A percentile compares a stretch with the other conserved stretches of the same genome.
Conservation (phyloP, 2,797 vertebrate species). For the Pseudomugil gertrudae region DNA sequence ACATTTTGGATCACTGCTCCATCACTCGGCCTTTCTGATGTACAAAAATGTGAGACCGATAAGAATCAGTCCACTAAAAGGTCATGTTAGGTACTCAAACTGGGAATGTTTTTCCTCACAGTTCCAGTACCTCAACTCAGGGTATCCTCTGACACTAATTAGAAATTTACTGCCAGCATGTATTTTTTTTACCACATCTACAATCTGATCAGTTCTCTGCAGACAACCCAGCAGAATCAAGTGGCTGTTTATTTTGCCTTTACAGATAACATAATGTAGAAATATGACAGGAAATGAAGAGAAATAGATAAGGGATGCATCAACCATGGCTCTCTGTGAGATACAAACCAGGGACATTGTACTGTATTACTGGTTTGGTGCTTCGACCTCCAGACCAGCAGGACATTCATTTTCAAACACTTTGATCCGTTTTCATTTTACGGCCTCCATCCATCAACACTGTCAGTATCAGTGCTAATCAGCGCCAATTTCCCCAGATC, state of each 20-base stretch:
- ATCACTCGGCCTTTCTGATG: conserved; percentile 39
- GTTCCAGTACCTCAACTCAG: conserved; percentile 1
- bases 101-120: background rate
- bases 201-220: background rate
- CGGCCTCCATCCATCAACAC: background rate
- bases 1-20: conserved; percentile 52
- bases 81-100: conserved; percentile 49
- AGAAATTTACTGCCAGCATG: background rate
- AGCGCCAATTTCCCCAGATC: background rate
- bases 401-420: background rate
- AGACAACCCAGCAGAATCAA: background rate
- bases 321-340: background rate
- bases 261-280: background rate
- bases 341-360: background rate
- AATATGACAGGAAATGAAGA: conserved; percentile 1
- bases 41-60: conserved; percentile 61
- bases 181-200: conserved; percentile 12
- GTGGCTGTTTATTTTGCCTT: background rate
- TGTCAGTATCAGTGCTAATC: background rate
- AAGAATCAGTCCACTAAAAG: conserved; percentile 57
- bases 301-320: background rate
- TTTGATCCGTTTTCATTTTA: conserved; percentile 1
- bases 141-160: background rate
- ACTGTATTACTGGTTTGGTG: background rate
- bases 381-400: background rate